Conservation (phyloP, 2,888 invertebrate species). For the Drosophila longiperda region DNA sequence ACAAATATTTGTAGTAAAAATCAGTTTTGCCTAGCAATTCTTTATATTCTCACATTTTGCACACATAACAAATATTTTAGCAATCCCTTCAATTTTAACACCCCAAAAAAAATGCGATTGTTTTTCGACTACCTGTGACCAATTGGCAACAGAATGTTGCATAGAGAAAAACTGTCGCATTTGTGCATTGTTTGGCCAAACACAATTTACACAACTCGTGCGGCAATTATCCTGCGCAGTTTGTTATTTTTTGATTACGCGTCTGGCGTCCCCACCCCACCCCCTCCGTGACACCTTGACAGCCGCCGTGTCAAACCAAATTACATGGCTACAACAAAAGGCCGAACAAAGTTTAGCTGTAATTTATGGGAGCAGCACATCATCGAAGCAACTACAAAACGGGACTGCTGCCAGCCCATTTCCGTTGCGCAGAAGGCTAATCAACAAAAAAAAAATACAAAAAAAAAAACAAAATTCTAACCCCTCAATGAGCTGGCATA, state of each 20-base stretch:
- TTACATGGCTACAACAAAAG: conserved; percentile 74
- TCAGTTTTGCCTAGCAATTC: not conserved
- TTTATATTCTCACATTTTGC: not conserved
- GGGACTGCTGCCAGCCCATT: conserved; percentile 65
- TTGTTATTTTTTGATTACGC: conserved; percentile 75
- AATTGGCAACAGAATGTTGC: conserved; percentile 3
- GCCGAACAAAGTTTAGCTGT: conserved; percentile 59
- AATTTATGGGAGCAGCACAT: conserved; percentile 66
- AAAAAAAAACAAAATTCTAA: conserved; percentile 38
- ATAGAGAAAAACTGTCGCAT: conserved; percentile 29
- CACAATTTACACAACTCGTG: conserved; percentile 70
- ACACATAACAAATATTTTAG: not conserved
- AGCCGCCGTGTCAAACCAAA: conserved; percentile 71
- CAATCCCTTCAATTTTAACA: not conserved
- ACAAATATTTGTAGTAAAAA: not conserved
- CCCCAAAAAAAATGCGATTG: conserved; percentile 4
- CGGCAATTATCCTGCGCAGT: conserved; percentile 76
- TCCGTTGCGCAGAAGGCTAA: conserved; percentile 81
- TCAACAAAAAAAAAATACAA: conserved; percentile 48
- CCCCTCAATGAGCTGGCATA: conserved; percentile 50
- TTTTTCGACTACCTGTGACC: conserved; percentile 21
- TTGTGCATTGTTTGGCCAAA: conserved; percentile 61
- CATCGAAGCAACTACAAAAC: conserved; percentile 46
- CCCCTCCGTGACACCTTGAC: conserved; percentile 32
- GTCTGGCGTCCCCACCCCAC: conserved; percentile 10